Base-by-base conservation (phyloP, 1,140 invertebrate species). In the Euura saliciscinereae region DNA sequence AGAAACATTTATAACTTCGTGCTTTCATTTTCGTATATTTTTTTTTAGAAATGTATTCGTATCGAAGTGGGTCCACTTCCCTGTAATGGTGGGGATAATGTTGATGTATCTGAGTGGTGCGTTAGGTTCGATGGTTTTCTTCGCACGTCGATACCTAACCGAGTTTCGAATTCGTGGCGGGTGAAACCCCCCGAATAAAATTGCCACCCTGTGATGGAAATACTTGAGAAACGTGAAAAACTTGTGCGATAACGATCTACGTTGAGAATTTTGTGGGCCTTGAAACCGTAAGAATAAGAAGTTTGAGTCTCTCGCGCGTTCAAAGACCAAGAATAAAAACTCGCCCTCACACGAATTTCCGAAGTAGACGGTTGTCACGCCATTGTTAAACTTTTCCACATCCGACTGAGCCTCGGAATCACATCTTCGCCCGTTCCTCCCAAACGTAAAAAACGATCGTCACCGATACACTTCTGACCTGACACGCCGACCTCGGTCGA, bases 181-280 rank as follows among this genome's bases (percentile, higher is more conserved):
- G n/a, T 10, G 51, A 59, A 59, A 2, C 51, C n/a, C 51, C 2
- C n/a, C 2, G 51, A 59, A 59, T 59, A 59, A 59, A 5, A 59
- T 59, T 5, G 51, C 51, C n/a, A n/a, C 51, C 4, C 2, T 59
- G 51, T 59, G n/a, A 59, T 59, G 51, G 51, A 59, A 59, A 59
- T 59, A 59, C 51, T 59, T 59, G 51, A 59, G 51, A 59, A 59
- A 59, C 51, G 51, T 59, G 51, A n/a, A n/a, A 59, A 59, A 59
- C 2, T 59, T 59, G n/a, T 10, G n/a, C 51, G 51, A 59, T 59
- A 10, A 59, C 51, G 51, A 59, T 59, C 51, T n/a, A 59, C 51
- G 51, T 59, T 59, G 51, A 59, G 51, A 59, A 59, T 59, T 59
- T 59, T 5, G 3, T n/a, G 51, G 4, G n/a, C n/a, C n/a, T n/a